A percentile compares a stretch with the other conserved stretches of the same genome.
These are phyloP conservation scores for Propsilocerus akamusi DNA, from an alignment of 1,140 invertebrate genomes.

Conservation along the genomic window DNA sequence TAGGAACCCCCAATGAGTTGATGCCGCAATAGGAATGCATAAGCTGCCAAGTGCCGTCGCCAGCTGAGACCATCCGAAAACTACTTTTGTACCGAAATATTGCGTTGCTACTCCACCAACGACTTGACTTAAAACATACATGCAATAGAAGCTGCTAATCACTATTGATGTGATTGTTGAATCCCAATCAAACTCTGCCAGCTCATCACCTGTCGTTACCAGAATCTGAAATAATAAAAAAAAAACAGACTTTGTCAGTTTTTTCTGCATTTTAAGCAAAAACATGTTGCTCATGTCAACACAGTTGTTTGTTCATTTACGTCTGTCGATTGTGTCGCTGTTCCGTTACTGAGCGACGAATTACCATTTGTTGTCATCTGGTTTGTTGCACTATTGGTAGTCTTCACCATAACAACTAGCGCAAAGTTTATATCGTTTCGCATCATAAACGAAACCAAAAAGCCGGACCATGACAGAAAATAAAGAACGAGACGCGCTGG, in stretches of 20 bases:
- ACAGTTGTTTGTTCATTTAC: background rate
- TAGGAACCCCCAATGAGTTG: constrained; percentile 36
- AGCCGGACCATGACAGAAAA: constrained; percentile 49
- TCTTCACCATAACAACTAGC: constrained; percentile 42
- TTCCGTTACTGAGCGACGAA: too few species aligned
- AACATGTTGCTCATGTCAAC: too few species aligned
- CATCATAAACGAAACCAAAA: constrained; percentile 59
- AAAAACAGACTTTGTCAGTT: too few species aligned
- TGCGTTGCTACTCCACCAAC: constrained; percentile 55
- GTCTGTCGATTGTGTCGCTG: background rate
- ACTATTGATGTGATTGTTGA: constrained; percentile 38
- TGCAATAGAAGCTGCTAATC: constrained; percentile 50
- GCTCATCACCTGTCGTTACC: constrained; percentile 5
- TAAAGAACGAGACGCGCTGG: constrained; percentile 48
- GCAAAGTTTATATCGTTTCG: constrained; percentile 52
- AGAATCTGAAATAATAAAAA: background rate
- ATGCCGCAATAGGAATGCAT: constrained; percentile 39
- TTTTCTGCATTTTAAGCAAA: too few species aligned
- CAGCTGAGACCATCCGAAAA: constrained; percentile 54
- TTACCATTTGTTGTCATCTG: background rate
- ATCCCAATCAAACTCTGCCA: constrained; percentile 41
- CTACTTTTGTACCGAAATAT: constrained; percentile 55
- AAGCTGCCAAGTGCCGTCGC: constrained; percentile 47
- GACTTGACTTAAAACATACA: constrained; percentile 47
- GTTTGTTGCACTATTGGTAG: constrained; percentile 10